phyloP scores from a whole-genome alignment of 2,113 vertebrate genomes.

The Lichenostomus cassidix region DNA sequence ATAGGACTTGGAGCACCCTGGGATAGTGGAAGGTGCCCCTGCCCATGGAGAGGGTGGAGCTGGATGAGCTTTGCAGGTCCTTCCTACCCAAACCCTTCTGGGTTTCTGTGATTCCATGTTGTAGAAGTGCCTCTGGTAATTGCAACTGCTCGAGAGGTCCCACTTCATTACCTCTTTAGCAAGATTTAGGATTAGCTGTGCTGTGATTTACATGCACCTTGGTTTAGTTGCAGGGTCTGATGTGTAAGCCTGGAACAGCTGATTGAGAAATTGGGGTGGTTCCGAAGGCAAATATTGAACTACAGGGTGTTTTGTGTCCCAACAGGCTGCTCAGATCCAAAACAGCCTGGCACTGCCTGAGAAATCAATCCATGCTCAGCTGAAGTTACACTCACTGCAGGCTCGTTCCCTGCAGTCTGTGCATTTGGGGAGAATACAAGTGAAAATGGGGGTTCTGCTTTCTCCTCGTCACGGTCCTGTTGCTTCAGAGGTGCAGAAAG shows the following conservation, averaged over 20 bases:
- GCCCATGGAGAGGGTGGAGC: background rate
- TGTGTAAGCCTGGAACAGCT: background rate
- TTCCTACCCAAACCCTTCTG: background rate
- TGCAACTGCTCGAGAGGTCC: background rate
- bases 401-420: background rate
- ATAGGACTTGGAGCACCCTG: fast-evolving
- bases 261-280: background rate
- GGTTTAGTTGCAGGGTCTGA: background rate
- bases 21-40: background rate
- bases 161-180: background rate
- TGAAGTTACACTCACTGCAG: background rate
- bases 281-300: background rate
- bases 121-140: background rate
- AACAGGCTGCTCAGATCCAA: background rate
- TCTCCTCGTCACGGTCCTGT: background rate
- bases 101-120: background rate
- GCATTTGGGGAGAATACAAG: background rate
- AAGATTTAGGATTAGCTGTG: background rate
- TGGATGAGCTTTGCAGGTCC: background rate
- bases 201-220: background rate
- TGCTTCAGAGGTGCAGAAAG: background rate
- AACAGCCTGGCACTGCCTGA: background rate
- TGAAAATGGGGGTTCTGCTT: background rate
- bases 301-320: background rate
- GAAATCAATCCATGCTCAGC: background rate